Percentiles rank a stretch among this genome's conserved stretches.
These are phyloP conservation scores for Deladenus siricidicola DNA, from an alignment of 2,888 invertebrate species.

Conservation along the genomic window DNA sequence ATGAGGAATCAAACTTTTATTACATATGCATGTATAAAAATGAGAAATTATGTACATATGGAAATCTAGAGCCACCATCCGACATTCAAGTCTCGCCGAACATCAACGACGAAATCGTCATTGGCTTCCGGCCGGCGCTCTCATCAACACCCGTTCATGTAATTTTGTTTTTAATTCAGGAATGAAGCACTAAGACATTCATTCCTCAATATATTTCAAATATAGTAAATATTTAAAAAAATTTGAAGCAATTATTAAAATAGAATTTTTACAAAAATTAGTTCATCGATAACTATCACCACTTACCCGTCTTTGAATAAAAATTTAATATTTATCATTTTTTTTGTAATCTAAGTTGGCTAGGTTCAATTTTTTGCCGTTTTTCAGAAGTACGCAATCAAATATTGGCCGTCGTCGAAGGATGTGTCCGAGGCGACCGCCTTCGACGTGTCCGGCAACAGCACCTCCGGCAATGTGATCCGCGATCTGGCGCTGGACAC, in stretches of 20 bases:
- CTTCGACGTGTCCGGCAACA: constrained; percentile 12
- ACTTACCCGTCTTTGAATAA: too few relatives aligned
- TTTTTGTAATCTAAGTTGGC: too few relatives aligned
- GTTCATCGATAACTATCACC: neutral
- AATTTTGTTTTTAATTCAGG: neutral
- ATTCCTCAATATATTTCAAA: neutral
- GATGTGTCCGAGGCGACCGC: neutral
- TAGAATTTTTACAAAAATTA: neutral
- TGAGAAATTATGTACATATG: neutral
- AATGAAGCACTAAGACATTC: neutral
- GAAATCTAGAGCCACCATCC: constrained; percentile 41
- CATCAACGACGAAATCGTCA: constrained; percentile 48
- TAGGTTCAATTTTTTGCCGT: constrained; percentile 4
- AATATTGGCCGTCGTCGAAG: constrained; percentile 36
- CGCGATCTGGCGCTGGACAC: constrained; percentile 36
- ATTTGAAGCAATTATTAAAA: too few relatives aligned
- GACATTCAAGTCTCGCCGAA: constrained; percentile 48
- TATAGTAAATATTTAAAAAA: too few relatives aligned
- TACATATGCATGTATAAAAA: too few relatives aligned
- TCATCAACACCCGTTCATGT: constrained; percentile 21
- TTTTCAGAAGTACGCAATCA: constrained; percentile 26
- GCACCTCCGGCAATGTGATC: constrained; percentile 13
- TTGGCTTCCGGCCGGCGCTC: constrained; percentile 41
- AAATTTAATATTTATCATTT: too few relatives aligned
- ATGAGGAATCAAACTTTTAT: too few relatives aligned